These are phyloP conservation scores for Callocephalon fimbriatum DNA, from an alignment of 2,113 vertebrate genomes.

Conservation along the genomic window DNA sequence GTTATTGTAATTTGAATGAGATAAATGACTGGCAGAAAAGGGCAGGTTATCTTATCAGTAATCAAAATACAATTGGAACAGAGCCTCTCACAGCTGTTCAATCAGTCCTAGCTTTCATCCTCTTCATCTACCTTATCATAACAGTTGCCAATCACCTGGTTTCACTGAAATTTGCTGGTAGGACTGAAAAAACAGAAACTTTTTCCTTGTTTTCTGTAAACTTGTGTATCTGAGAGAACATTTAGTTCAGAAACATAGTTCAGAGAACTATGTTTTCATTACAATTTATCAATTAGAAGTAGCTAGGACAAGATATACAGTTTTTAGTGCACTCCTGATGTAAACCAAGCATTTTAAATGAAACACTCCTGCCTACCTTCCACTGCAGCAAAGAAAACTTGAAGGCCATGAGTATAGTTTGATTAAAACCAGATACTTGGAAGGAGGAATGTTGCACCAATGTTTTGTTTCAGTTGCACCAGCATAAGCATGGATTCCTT, in stretches of 20 bases:
- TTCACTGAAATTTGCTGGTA: background rate
- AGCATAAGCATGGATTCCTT: conserved; percentile 4
- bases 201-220: background rate
- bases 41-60: conserved; percentile 61
- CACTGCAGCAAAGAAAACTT: conserved; percentile 33
- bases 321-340: background rate
- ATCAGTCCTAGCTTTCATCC: conserved; percentile 56
- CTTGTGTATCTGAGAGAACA: background rate
- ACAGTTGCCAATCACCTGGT: conserved; percentile 55
- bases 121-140: conserved; percentile 36
- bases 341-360: conserved; percentile 44
- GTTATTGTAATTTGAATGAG: conserved; percentile 55
- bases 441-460: conserved; percentile 45
- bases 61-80: conserved; percentile 65
- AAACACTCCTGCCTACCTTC: conserved; percentile 55
- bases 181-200: background rate
- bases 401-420: background rate
- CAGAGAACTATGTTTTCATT: background rate
- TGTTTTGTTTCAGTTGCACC: conserved; percentile 69
- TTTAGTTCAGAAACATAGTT: background rate
- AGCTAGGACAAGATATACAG: conserved; percentile 33
- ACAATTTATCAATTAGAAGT: background rate
- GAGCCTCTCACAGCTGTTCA: conserved; percentile 63
- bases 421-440: conserved; percentile 67
- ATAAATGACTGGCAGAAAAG: conserved; percentile 48